Evolutionary conservation across 64 coral and sea anemone species (phyloP).

Genomic region (Platygyra sinensis): DNA sequence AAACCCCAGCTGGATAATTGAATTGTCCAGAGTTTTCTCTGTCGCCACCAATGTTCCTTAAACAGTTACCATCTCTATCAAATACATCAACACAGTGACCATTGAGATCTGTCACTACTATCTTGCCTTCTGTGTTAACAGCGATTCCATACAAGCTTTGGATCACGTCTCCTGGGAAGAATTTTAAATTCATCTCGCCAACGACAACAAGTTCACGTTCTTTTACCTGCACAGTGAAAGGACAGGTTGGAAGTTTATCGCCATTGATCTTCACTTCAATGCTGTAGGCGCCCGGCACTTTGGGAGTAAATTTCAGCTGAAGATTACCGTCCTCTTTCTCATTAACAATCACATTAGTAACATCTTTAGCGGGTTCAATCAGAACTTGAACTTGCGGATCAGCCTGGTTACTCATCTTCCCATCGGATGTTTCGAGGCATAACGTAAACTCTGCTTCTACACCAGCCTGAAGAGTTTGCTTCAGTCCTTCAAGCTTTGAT

Average conservation of each 20-base stretch:
- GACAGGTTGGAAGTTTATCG: too few species aligned
- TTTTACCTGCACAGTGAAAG: too few species aligned
- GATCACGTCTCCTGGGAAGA: too few species aligned
- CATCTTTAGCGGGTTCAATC: slow-evolving; percentile 17
- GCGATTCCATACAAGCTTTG: background rate
- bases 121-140: slow-evolving; percentile 17
- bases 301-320: background rate
- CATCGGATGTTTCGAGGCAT: too few species aligned
- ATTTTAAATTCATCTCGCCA: background rate
- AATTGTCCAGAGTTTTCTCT: background rate
- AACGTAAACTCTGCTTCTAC: too few species aligned
- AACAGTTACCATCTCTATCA: background rate
- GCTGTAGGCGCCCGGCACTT: too few species aligned
- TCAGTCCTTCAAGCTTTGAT: too few species aligned
- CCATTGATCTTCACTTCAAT: too few species aligned
- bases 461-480: too few species aligned
- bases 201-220: background rate
- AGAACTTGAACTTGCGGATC: too few species aligned
- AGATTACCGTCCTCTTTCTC: background rate
- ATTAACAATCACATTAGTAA: background rate
- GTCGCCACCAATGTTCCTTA: slow-evolving; percentile 1
- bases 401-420: too few species aligned
- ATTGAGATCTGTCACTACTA: background rate
- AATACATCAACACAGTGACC: slow-evolving; percentile 1
- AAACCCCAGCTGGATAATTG: too few species aligned